Evolutionary conservation across 2,113 vertebrate genomes (phyloP), one percentile per base, ranked within the genome.

Genomic region (Narcine bancroftii): DNA sequence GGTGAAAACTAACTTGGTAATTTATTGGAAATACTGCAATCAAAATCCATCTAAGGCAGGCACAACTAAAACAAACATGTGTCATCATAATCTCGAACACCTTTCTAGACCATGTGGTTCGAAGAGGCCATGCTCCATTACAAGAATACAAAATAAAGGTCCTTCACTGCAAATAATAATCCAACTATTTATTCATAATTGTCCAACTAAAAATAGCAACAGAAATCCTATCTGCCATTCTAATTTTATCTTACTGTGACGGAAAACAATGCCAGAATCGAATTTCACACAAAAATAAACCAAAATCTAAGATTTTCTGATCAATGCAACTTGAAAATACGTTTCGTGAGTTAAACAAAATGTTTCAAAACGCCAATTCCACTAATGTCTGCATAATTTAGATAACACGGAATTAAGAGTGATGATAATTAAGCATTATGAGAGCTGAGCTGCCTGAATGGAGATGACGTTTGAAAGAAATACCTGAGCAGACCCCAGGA

Each of bases 81-180:
- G 66, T 39, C 63, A 91, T 45, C 39, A 47, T 33, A 63, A 91
- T 13, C 42, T 7, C 29, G 39, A 91, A 91, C 39, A 69, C 89
- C 24, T 71, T 65, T 42, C 89, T 71, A 65, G 65, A 91, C 89
- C 89, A 91, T 91, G 65, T 47, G 89, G 39, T 47, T 26, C 87
- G 66, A 87, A 39, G 89, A 91, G 39, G 42, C 36, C 63, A 91
- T 71, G 13, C 66, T 60, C 65, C 71, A 63, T 69, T 47, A 39
- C 33, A 42, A n/a, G n/a, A n/a, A 11, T 29, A 66, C 9, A 91
- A 69, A 26, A 29, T 66, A 91, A 66, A 91, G 4, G 4, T 33
- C 9, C 9, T 91, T 47, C 26, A 45, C 33, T 45, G 47, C 26
- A n/a, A 56, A 17, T 56, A 56, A 33, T 60, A 21, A 87, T 87